Conservation (phyloP, 2,113 vertebrate species). For the Casuarius casuarius region DNA sequence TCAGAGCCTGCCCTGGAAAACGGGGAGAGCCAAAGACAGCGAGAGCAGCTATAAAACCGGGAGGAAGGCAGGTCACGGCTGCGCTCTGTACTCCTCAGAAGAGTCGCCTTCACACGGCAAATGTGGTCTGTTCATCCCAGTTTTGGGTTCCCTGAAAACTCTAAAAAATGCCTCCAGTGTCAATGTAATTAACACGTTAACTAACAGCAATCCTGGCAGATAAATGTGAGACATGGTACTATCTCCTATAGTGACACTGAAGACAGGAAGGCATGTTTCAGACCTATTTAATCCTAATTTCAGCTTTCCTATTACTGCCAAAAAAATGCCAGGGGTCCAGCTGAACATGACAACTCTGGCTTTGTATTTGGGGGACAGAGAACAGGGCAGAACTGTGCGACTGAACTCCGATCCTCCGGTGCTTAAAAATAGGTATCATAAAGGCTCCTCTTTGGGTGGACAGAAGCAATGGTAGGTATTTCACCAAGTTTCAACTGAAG, state of each 20-base stretch:
- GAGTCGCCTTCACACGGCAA: neutral
- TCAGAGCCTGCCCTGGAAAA: constrained; percentile 1
- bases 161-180: neutral
- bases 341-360: neutral
- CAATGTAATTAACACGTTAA: neutral
- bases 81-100: neutral
- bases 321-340: neutral
- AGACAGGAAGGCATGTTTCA: neutral
- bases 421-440: neutral
- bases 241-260: neutral
- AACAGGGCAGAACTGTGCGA: neutral
- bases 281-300: neutral
- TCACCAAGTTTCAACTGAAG: neutral
- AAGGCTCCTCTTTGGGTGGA: neutral
- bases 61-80: neutral
- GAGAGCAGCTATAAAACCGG: neutral
- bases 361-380: neutral
- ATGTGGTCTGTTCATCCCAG: neutral
- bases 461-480: neutral
- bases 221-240: neutral
- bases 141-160: neutral
- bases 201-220: neutral
- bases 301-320: neutral
- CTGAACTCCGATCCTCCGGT: neutral
- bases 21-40: neutral